Evolutionary conservation across 1,140 invertebrate genomes (phyloP).

Genomic region (Drosophila yakuba): DNA sequence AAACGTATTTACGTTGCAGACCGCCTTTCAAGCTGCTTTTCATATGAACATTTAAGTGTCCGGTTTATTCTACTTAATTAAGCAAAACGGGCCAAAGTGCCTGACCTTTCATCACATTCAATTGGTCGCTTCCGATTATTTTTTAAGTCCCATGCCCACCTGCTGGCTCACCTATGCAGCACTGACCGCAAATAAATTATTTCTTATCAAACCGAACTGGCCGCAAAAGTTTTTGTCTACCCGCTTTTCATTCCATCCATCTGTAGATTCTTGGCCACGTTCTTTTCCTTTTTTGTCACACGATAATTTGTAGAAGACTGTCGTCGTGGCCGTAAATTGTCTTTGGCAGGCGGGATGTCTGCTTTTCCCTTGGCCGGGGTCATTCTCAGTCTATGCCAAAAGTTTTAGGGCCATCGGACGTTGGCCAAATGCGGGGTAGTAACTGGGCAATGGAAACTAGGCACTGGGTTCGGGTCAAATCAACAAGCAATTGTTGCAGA

Average conservation of each 20-base stretch:
- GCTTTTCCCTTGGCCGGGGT: constrained; percentile 20
- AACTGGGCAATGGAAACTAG: neutral
- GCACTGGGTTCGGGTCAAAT: constrained; percentile 54
- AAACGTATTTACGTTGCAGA: constrained; percentile 1
- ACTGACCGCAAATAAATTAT: constrained; percentile 77
- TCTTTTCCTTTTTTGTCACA: constrained; percentile 57
- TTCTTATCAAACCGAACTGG: constrained; percentile 76
- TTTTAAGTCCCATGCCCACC: constrained; percentile 47
- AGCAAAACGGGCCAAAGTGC: constrained; percentile 17
- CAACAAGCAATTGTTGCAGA: constrained; percentile 80
- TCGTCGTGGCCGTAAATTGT: constrained; percentile 73
- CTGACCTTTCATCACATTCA: constrained; percentile 32
- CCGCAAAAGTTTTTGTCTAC: constrained; percentile 72
- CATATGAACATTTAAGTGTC: neutral
- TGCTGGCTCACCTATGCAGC: constrained; percentile 31
- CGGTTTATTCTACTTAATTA: constrained; percentile 11
- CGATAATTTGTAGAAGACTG: constrained; percentile 78
- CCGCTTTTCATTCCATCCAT: constrained; percentile 29
- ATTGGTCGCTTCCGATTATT: constrained; percentile 41
- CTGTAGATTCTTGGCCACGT: constrained; percentile 16
- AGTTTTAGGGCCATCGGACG: constrained; percentile 52
- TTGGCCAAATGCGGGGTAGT: constrained; percentile 6
- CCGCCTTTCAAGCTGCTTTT: neutral
- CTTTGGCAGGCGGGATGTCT: constrained; percentile 70
- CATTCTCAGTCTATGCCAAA: constrained; percentile 59